Percentiles rank a stretch among this genome's conserved stretches.
Evolutionary conservation across 2,888 invertebrate genomes (phyloP).

Genomic region (Chymomyza caudatula): DNA sequence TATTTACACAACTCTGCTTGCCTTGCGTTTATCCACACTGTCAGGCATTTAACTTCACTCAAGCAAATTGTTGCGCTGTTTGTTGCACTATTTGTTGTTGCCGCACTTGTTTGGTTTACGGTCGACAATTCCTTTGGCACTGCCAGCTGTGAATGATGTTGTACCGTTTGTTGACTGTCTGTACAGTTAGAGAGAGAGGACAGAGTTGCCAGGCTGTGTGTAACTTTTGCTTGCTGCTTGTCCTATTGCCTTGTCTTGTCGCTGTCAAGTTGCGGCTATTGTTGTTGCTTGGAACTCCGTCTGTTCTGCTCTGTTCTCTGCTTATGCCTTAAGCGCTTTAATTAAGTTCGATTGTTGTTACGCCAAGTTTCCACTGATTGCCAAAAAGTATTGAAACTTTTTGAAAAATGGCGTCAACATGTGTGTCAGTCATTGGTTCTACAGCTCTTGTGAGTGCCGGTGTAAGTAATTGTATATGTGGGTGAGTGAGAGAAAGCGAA

Average conservation of each 20-base stretch:
- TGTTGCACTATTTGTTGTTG: too few relatives aligned
- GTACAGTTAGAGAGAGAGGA: background rate
- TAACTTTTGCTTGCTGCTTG: constrained; percentile 4
- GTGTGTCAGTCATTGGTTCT: background rate
- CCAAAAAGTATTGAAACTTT: constrained; percentile 29
- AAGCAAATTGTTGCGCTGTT: background rate
- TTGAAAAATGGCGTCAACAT: constrained; percentile 26
- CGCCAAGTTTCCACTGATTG: constrained; percentile 23
- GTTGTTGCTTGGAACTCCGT: background rate
- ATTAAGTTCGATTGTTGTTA: constrained; percentile 38
- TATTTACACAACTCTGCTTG: background rate
- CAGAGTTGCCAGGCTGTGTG: background rate
- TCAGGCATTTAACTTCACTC: background rate
- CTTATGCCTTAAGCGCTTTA: constrained; percentile 31
- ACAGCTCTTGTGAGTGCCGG: background rate
- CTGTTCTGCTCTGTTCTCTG: background rate
- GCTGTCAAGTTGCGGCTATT: constrained; percentile 13
- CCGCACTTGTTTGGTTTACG: background rate
- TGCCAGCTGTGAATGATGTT: background rate
- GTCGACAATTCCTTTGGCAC: background rate
- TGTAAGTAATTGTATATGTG: background rate
- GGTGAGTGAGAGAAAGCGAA: background rate
- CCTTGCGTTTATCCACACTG: background rate
- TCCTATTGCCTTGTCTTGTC: constrained; percentile 6
- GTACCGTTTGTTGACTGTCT: background rate